Evolutionary conservation across 2,113 vertebrate species (phyloP).

Genomic region (Muscicapa adusta): DNA sequence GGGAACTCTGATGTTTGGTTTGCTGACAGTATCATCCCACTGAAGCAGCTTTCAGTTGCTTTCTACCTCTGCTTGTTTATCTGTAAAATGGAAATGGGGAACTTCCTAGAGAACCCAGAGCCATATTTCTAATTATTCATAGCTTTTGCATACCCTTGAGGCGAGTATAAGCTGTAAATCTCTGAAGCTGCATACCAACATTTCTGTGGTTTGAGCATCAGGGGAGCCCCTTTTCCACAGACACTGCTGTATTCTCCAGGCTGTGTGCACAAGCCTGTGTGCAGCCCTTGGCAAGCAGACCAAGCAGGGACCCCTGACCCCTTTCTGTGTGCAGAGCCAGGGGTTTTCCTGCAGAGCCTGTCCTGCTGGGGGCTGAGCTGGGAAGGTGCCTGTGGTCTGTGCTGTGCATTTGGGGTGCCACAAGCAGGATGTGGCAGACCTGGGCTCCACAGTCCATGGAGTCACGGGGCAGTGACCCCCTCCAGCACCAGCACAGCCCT

Average conservation of each 20-base stretch:
- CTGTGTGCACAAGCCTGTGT: neutral
- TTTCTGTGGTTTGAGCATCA: neutral
- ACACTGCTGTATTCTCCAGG: neutral
- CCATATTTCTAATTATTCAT: neutral
- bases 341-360: neutral
- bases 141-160: neutral
- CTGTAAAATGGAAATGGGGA: neutral
- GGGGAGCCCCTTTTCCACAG: neutral
- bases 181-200: neutral
- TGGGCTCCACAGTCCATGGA: fast-evolving
- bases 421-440: neutral
- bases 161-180: neutral
- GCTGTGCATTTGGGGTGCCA: neutral
- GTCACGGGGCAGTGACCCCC: neutral
- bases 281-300: neutral
- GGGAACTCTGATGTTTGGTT: neutral
- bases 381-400: fast-evolving
- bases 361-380: neutral
- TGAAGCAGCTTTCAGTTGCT: neutral
- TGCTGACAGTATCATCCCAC: neutral
- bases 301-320: neutral
- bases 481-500: neutral
- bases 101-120: neutral
- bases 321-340: neutral
- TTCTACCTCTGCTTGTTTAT: neutral